These are phyloP conservation scores for Nycteola revayana DNA, from an alignment of 2,888 invertebrate species.

Conservation along the genomic window DNA sequence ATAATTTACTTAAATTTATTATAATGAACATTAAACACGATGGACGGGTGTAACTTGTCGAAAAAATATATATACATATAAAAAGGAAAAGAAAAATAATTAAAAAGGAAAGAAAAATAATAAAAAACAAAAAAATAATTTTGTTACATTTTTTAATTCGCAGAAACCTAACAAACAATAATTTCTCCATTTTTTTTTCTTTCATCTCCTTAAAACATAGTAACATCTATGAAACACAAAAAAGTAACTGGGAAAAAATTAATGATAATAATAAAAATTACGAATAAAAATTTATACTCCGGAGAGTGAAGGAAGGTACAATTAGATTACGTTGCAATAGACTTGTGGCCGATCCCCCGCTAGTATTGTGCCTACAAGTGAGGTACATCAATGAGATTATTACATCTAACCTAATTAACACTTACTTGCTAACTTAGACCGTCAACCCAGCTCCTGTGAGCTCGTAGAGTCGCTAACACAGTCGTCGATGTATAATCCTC, in stretches of 20 bases:
- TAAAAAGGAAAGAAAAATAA: conserved; percentile 51
- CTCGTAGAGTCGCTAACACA: conserved; percentile 34
- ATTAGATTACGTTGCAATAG: conserved; percentile 65
- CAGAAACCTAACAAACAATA: conserved; percentile 83
- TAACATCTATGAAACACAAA: conserved; percentile 83
- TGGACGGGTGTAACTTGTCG: conserved; percentile 82
- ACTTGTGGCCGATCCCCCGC: conserved; percentile 63
- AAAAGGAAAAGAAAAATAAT: conserved; percentile 40
- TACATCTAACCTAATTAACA: conserved; percentile 72
- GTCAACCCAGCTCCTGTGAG: conserved; percentile 53
- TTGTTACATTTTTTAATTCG: conserved; percentile 82
- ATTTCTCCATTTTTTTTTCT: conserved; percentile 70
- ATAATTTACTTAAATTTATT: conserved; percentile 69
- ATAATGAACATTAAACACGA: conserved; percentile 77
- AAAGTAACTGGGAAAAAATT: conserved; percentile 74
- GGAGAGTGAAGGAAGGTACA: conserved; percentile 78
- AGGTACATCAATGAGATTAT: conserved; percentile 79
- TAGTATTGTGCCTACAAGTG: conserved; percentile 49
- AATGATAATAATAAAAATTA: conserved; percentile 68
- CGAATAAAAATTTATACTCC: conserved; percentile 77
- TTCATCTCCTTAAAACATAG: conserved; percentile 81
- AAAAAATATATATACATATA: conserved; percentile 57
- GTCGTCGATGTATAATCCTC: conserved; percentile 44
- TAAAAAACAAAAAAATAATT: conserved; percentile 69
- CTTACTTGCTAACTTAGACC: conserved; percentile 61